These are phyloP conservation scores for human (Homo sapiens) DNA, from an alignment of 2,113 vertebrate species.

Conservation along the genomic window DNA sequence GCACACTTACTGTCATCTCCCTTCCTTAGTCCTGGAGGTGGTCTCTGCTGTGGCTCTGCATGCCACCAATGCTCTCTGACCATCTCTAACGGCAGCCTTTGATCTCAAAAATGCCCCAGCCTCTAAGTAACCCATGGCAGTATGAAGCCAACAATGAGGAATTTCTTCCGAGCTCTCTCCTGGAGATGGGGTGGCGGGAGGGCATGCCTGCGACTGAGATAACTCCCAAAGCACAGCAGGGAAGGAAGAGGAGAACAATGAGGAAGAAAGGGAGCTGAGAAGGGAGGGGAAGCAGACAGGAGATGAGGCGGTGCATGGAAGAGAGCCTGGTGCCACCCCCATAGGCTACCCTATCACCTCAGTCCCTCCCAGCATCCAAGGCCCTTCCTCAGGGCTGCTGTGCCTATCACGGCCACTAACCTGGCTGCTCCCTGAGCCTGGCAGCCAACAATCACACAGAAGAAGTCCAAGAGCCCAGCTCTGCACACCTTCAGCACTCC, in stretches of 20 bases:
- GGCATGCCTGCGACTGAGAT: not conserved
- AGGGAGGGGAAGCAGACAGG: not conserved
- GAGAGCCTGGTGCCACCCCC: accelerated
- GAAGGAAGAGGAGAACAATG: not conserved
- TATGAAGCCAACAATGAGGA: not conserved
- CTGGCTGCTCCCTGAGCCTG: not conserved
- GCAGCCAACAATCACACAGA: not conserved
- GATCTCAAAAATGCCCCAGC: too few relatives aligned
- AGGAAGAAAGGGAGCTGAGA: too few relatives aligned
- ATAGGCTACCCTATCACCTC: not conserved
- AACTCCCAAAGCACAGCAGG: not conserved
- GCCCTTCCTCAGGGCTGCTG: not conserved
- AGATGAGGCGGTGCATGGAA: accelerated
- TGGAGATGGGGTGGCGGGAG: not conserved
- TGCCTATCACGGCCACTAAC: not conserved
- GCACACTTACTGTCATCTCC: too few relatives aligned
- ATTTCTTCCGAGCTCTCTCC: not conserved
- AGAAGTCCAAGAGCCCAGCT: not conserved
- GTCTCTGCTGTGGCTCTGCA: not conserved
- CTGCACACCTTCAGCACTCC: not conserved
- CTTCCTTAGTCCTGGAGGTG: not conserved
- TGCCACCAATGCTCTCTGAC: not conserved
- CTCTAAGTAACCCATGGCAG: not conserved
- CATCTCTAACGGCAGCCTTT: not conserved
- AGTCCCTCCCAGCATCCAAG: not conserved